A percentile compares a stretch with the other conserved stretches of the same genome.
Evolutionary conservation across 2,113 vertebrate species (phyloP).

Genomic region (Hippocampus barbouri): DNA sequence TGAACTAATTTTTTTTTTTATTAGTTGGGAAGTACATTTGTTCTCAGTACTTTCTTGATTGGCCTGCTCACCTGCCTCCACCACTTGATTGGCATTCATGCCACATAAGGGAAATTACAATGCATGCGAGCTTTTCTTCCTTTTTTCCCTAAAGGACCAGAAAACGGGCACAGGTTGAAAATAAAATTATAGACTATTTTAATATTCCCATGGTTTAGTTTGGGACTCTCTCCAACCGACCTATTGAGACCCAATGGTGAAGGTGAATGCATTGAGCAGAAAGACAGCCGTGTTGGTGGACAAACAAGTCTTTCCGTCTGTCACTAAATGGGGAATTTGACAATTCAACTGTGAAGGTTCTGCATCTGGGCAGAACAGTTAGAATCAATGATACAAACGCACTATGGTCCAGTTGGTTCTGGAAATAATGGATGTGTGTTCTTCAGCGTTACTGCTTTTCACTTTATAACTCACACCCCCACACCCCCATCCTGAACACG

Average conservation of each 20-base stretch:
- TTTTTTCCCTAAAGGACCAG: neutral
- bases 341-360: neutral
- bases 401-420: conserved; percentile 38
- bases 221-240: neutral
- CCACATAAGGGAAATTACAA: too few species aligned
- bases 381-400: conserved; percentile 46
- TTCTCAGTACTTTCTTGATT: too few species aligned
- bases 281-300: neutral
- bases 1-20: too few species aligned
- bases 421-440: conserved; percentile 37
- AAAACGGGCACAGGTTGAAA: neutral
- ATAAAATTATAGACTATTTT: too few species aligned
- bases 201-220: neutral
- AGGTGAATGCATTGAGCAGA: conserved; percentile 5
- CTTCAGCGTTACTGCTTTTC: conserved; percentile 29
- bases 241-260: neutral
- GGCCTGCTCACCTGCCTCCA: too few species aligned
- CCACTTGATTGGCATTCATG: too few species aligned
- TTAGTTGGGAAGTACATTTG: too few species aligned
- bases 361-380: neutral
- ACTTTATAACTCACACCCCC: conserved; percentile 8
- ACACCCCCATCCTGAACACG: conserved; percentile 19
- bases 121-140: too few species aligned
- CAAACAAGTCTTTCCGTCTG: neutral
- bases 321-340: conserved; percentile 6